A percentile compares a stretch with the other conserved stretches of the same genome.
Evolutionary conservation across 2,113 vertebrate species (phyloP).

Genomic region (Pluvialis apricaria): DNA sequence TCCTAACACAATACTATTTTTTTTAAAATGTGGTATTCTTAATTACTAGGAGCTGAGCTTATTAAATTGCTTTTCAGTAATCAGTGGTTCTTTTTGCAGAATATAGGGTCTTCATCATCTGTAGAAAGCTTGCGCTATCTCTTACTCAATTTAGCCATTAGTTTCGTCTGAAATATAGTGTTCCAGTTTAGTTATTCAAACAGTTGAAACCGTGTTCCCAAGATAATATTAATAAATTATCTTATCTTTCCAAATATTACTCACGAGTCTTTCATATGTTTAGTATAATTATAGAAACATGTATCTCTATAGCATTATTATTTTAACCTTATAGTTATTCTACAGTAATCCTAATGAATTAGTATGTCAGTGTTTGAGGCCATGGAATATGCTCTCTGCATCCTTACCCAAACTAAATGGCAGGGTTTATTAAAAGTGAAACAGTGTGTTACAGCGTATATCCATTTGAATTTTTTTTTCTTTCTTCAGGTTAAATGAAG

Average conservation of each 20-base stretch:
- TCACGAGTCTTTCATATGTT: background rate
- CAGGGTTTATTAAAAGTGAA: background rate
- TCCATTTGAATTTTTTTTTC: background rate
- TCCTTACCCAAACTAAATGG: background rate
- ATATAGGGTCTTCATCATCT: background rate
- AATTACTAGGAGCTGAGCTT: background rate
- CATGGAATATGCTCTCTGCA: background rate
- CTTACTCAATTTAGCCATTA: background rate
- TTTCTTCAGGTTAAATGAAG: constrained; percentile 28
- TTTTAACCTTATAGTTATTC: background rate
- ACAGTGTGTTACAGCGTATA: rapidly evolving
- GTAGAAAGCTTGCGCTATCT: background rate
- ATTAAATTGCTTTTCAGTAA: background rate
- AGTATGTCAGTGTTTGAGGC: background rate
- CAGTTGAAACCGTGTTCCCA: background rate
- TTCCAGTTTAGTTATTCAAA: background rate
- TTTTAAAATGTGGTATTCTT: background rate
- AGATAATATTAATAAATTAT: background rate
- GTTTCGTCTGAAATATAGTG: rapidly evolving
- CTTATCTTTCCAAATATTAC: background rate
- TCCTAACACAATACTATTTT: background rate
- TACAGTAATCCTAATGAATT: background rate
- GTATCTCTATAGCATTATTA: background rate
- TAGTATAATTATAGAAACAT: background rate
- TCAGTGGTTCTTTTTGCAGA: background rate